Conservation (phyloP, 1,140 invertebrate genomes). For the Heliconius hewitsoni region DNA sequence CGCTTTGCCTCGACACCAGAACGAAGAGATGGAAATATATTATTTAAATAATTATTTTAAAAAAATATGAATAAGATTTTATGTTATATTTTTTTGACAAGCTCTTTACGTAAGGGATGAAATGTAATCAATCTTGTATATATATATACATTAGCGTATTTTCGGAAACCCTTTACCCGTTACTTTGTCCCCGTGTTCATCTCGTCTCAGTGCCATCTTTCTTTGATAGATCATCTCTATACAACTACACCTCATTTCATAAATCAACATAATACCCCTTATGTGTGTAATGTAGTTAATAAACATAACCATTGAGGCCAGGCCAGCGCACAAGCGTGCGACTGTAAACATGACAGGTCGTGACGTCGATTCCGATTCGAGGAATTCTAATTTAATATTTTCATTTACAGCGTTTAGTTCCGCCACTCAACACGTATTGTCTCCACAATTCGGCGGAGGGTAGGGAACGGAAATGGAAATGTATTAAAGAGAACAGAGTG, state of each 20-base stretch:
- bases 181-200: background rate
- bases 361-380: too few species aligned
- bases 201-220: slow-evolving; percentile 17
- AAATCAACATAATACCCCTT: background rate
- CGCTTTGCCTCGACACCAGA: too few species aligned
- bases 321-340: too few species aligned
- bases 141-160: slow-evolving; percentile 23
- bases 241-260: background rate
- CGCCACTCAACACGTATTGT: too few species aligned
- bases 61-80: background rate
- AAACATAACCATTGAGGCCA: background rate
- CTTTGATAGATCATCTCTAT: slow-evolving; percentile 27
- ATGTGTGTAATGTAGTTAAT: background rate
- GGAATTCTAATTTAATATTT: too few species aligned
- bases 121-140: slow-evolving; percentile 23
- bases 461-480: too few species aligned
- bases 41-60: too few species aligned
- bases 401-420: too few species aligned
- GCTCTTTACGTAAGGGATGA: slow-evolving; percentile 8
- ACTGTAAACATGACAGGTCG: too few species aligned
- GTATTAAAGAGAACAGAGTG: too few species aligned
- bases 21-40: too few species aligned
- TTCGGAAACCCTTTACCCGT: slow-evolving; percentile 17
- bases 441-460: too few species aligned
- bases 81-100: background rate